Evolutionary conservation across 1,140 invertebrate genomes (phyloP), one percentile per base, ranked within the genome.

Genomic region (Dolichoris vasculosae): DNA sequence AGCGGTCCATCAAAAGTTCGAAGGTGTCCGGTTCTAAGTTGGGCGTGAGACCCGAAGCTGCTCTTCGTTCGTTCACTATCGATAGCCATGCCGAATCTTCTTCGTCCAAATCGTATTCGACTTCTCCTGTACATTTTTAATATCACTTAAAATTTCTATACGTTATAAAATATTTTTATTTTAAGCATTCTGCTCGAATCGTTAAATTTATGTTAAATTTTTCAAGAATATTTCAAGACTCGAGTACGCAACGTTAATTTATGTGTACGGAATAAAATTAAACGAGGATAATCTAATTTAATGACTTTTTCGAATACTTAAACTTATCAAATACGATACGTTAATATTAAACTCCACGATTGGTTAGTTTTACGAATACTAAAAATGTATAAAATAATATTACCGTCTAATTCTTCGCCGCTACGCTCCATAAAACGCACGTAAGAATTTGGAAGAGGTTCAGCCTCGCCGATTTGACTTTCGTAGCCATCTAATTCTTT

Each of bases 71-170:
- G 92, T 99, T 99, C 77, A 98, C 96, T 63, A 98, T 95, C 76
- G 96, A 95, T 64, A 99, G 90, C 98, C 98, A 99, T 0, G 97
- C 97, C 73, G 97, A 97, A 90, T 99, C 98, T 93, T 99, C 98
- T 93, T 99, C 98, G 93, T 99, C 99, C 87, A 99, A 96, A 94
- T 99, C 98, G 95, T 99, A 99, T 91, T 99, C 98, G 6, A 99
- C 95, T 93, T 96, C 96, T 13, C 96, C 94, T 94, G 59, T 82
- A 89, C 90, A 87, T 79, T 85, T 40, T 63, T 84, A 83, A 75
- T 83, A 32, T 83, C 0, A 81, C 82, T 85, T 69, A 80, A 71
- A 78, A 59, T 67, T 15, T n/a, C n/a, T n/a, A n/a, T n/a, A n/a
- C n/a, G n/a, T n/a, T n/a, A n/a, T n/a, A n/a, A n/a, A n/a, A n/a